These are phyloP conservation scores for Cosmopolites sordidus DNA, from an alignment of 2,888 invertebrate genomes.

Conservation along the genomic window DNA sequence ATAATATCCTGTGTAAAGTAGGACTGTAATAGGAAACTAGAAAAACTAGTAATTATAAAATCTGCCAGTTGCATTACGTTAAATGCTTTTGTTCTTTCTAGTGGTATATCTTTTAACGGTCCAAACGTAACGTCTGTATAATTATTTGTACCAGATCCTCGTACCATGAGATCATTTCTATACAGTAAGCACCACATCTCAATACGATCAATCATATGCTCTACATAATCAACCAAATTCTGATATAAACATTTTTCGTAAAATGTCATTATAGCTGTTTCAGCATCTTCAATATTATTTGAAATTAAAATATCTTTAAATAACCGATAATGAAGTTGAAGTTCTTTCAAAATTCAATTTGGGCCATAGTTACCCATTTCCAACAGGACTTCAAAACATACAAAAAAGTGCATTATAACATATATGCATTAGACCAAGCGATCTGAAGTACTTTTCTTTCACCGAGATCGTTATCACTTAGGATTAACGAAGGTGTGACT, in stretches of 20 bases:
- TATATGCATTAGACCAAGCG: slow-evolving; percentile 17
- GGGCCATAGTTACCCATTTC: slow-evolving; percentile 18
- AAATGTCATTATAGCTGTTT: too few species aligned
- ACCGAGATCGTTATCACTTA: slow-evolving; percentile 17
- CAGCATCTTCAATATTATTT: slow-evolving; percentile 11
- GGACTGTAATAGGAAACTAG: slow-evolving; percentile 5
- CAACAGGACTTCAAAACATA: slow-evolving; percentile 20
- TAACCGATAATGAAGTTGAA: too few species aligned
- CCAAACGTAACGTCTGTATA: slow-evolving; percentile 20
- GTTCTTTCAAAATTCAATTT: too few species aligned
- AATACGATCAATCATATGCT: too few species aligned
- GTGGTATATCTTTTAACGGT: slow-evolving; percentile 20
- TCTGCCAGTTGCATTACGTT: slow-evolving; percentile 13
- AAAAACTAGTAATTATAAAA: slow-evolving; percentile 10
- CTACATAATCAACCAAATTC: too few species aligned
- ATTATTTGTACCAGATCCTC: too few species aligned
- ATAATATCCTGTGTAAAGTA: slow-evolving; percentile 16
- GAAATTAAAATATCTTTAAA: slow-evolving; percentile 14
- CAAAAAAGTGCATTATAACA: slow-evolving; percentile 18
- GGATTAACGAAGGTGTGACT: too few species aligned
- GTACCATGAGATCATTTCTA: slow-evolving; percentile 1
- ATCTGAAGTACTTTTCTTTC: slow-evolving; percentile 20
- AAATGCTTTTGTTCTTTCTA: slow-evolving; percentile 23
- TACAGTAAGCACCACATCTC: too few species aligned
- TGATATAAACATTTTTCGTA: slow-evolving; percentile 7